Base-by-base conservation (phyloP, 1,140 invertebrate species). In the Aricia agestis region DNA sequence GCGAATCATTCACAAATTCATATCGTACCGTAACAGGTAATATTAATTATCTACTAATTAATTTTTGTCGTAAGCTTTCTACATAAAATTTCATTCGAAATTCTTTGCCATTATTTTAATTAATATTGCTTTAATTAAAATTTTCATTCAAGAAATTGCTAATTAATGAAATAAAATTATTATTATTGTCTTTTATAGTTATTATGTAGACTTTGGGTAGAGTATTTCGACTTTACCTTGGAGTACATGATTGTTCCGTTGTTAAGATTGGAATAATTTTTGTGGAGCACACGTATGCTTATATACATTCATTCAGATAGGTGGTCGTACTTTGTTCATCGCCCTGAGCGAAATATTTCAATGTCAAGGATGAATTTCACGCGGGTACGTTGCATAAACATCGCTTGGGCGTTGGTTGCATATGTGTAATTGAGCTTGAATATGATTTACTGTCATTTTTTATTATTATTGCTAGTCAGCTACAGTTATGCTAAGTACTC, bases 171-270 rank as follows among this genome's bases (percentile, higher is more conserved):
- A 36, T 36, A 9, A 9, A 36, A 7, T 36, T 5, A 9, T 36
- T 36, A 36, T 36, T 36, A 6, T n/a, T n/a, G 9, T 6, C 9
- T 36, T n/a, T n/a, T 36, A 36, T 36, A 36, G 36, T 36, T 9
- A 36, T 36, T 7, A 36, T 36, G 6, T 2, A 25, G 25, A 25
- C 1, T 25, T 36, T 9, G 36, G 36, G 36, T 36, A 36, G 36
- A 36, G 36, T 36, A 36, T 36, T 36, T 36, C 9, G 36, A 52
- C 45, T 66, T 68, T 84, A 87, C 84, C 85, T 89, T 87, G 72
- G 85, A 72, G 80, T 82, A 89, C 85, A 86, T 87, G 85, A 82
- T 87, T 81, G 73, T 77, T 75, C 58, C 52, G 69, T 80, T 78
- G 80, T 76, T 81, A 70, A 73, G 79, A 72, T 82, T 76, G 79